A percentile compares a stretch with the other conserved stretches of the same genome.
These are phyloP conservation scores for Atta colombica DNA, from an alignment of 1,140 invertebrate species.

Conservation along the genomic window DNA sequence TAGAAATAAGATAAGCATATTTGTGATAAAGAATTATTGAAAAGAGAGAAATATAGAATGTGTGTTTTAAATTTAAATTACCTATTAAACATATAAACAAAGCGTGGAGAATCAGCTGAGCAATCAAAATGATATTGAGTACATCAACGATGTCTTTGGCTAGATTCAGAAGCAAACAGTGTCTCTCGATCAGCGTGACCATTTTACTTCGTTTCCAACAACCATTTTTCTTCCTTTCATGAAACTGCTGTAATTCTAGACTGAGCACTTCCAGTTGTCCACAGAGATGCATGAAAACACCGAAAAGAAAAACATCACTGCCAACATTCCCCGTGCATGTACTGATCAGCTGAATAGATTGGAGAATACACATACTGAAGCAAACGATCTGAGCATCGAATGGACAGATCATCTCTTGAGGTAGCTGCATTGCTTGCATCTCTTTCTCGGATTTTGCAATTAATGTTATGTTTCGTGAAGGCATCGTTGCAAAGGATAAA, in stretches of 20 bases:
- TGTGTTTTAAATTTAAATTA: conserved; percentile 22
- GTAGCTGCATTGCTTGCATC: neutral
- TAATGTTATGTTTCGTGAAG: neutral
- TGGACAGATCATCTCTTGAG: conserved; percentile 1
- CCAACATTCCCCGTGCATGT: conserved; percentile 35
- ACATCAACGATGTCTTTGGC: neutral
- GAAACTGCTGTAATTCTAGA: conserved; percentile 12
- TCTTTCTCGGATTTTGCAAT: neutral
- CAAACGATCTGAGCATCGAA: neutral
- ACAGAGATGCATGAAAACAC: conserved; percentile 31
- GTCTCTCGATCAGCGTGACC: neutral
- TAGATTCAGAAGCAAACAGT: conserved; percentile 30
- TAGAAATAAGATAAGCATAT: neutral
- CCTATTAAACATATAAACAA: conserved; percentile 60
- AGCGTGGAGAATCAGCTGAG: conserved; percentile 24
- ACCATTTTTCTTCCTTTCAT: neutral
- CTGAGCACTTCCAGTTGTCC: conserved; percentile 31
- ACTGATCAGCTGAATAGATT: neutral
- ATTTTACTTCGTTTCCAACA: conserved; percentile 50
- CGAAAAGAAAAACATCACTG: conserved; percentile 66
- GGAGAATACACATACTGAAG: conserved; percentile 14
- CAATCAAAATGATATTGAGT: conserved; percentile 28
- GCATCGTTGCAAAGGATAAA: neutral
- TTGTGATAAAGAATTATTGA: neutral
- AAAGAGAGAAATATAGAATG: neutral